Evolutionary conservation across 2,113 vertebrate genomes (phyloP), one percentile per base, ranked within the genome.

Genomic region (Cyrtonyx montezumae): DNA sequence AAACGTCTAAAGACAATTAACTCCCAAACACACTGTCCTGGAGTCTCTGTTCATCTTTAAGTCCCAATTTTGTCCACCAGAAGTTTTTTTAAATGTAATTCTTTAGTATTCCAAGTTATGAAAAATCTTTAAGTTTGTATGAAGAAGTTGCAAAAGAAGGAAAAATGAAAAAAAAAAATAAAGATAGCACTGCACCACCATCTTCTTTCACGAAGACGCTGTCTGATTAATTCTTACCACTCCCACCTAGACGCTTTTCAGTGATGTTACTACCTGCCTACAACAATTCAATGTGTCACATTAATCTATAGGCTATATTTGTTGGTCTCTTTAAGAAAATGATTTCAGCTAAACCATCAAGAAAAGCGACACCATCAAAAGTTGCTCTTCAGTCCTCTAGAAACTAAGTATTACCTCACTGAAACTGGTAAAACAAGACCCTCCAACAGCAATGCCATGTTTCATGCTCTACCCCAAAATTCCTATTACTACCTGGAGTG

Each of bases 361-460:
- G 63, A 69, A 90, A 76, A 88, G n/a, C 8, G 56, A 90, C 20
- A 28, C 79, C 56, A 91, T 37, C 36, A 82, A 86, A 69, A 9
- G 18, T n/a, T 40, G 28, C 43, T 9, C 34, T 69, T 62, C 34
- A 36, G 34, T 19, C 11, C 30, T 25, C 48, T 58, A 26, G 30
- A 90, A 85, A 32, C 10, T 5, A 80, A 67, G 8, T 2, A 82
- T 2, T 16, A 66, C 9, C 30, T 67, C 45, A 13, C 34, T 36
- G n/a, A 63, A 81, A 45, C 42, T 45, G 22, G 34, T 30, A 37
- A 55, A 56, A 28, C n/a, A 32, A 55, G 45, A 75, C 19, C 5
- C 30, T 68, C 6, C 20, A 79, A 30, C 7, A 86, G 32, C 46
- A 62, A 28, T 45, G n/a, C 19, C 0, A 0, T 28, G 6, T 2